Evolutionary conservation across 2,797 vertebrate genomes (phyloP), one percentile per base, ranked within the genome.

Genomic region (Acestrorhynchus altus): DNA sequence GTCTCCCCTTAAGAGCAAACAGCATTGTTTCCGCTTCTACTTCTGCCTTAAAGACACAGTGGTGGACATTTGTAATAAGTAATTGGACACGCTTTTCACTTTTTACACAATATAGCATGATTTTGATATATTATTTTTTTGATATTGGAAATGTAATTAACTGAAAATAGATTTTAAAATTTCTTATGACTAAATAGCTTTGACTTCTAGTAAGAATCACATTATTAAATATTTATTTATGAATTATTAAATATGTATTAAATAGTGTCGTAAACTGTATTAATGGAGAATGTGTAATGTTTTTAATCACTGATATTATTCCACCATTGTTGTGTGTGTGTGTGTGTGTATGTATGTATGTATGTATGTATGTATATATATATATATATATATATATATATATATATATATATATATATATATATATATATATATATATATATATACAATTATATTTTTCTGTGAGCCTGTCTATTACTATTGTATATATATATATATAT

Each of bases 1-100:
- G 84, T 80, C 86, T 86, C 79, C 88, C 89, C 84, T 88, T 90
- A 81, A 80, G 82, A 78, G 87, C 82, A 84, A 85, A 90, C 82
- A 76, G n/a, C 69, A 86, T 72, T 73, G 60, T 71, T 77, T 85
- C 76, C 74, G 84, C 70, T 69, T 24, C 65, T 64, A 71, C 42
- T 75, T 65, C 51, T 72, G 70, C 54, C 68, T 83, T 77, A 72
- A 74, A 83, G 66, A 83, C 49, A 44, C 47, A 74, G 73, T 44
- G 44, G 72, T 77, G 61, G 26, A 44, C 42, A 40, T 66, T 64
- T 13, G 4, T 35, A 10, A n/a, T n/a, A 11, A 66, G 35, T 10
- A 24, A 64, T 46, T 26, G 0, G 2, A 28, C 8, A 39, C n/a
- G 2, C 1, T 51, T 56, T 78, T 75, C 5, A 28, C 70, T 40